A percentile compares a stretch with the other conserved stretches of the same genome.
Evolutionary conservation across 1,140 invertebrate genomes (phyloP).

Genomic region (Tenebrio molitor): DNA sequence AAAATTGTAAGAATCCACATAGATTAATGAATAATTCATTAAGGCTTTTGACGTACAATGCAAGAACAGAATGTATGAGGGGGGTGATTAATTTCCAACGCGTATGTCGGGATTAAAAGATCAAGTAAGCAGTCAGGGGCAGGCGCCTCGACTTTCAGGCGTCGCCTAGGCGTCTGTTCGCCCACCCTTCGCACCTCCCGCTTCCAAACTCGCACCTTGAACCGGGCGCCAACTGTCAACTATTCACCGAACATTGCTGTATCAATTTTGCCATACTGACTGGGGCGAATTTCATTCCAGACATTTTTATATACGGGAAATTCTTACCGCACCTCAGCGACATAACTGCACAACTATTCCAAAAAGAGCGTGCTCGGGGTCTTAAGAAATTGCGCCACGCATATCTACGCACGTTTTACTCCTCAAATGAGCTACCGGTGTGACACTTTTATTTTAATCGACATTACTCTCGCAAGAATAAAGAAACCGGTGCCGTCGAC

Average conservation of each 20-base stretch:
- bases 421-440: no score
- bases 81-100: slow-evolving; percentile 64
- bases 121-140: slow-evolving; percentile 62
- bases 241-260: slow-evolving; percentile 44
- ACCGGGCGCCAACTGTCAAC: slow-evolving; percentile 49
- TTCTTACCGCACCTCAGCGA: slow-evolving; percentile 7
- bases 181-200: slow-evolving; percentile 55
- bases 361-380: slow-evolving; percentile 19
- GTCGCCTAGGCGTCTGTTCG: slow-evolving; percentile 56
- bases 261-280: slow-evolving; percentile 40
- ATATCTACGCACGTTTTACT: no score
- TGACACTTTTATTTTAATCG: no score
- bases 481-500: no score
- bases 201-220: slow-evolving; percentile 54
- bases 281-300: slow-evolving; percentile 37
- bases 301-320: slow-evolving; percentile 18
- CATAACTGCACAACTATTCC: slow-evolving; percentile 27
- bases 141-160: slow-evolving; percentile 61
- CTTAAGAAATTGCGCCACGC: no score
- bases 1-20: slow-evolving; percentile 61
- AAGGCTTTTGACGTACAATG: slow-evolving; percentile 59
- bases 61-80: slow-evolving; percentile 54
- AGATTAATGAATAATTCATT: slow-evolving; percentile 65
- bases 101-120: slow-evolving; percentile 65
- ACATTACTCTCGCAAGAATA: no score